Conservation (phyloP, 2,888 invertebrate species). For the Caenorhabditis afra region DNA sequence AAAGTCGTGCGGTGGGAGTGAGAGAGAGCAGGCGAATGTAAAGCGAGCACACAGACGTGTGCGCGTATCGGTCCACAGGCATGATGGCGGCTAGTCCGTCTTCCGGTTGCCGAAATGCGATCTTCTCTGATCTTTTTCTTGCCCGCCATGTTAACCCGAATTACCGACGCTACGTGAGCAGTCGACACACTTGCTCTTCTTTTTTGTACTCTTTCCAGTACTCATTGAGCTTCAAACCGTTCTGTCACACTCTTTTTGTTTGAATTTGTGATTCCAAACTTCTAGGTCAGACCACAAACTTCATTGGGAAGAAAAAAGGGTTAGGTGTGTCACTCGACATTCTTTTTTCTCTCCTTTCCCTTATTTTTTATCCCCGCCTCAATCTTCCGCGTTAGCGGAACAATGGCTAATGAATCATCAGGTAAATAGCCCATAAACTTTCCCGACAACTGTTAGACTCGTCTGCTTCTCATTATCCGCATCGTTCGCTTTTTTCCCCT, state of each 20-base stretch:
- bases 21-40: slow-evolving; percentile 26
- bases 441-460: slow-evolving; percentile 7
- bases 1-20: slow-evolving; percentile 11
- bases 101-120: slow-evolving; percentile 63
- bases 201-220: not conserved
- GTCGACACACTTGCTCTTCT: too few species aligned
- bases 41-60: slow-evolving; percentile 56
- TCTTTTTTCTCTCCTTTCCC: not conserved
- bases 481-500: not conserved
- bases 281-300: slow-evolving; percentile 32
- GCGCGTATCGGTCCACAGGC: slow-evolving; percentile 54
- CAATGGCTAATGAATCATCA: slow-evolving; percentile 46
- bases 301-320: slow-evolving; percentile 7
- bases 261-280: slow-evolving; percentile 31
- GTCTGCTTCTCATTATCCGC: slow-evolving; percentile 1
- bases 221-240: slow-evolving; percentile 48
- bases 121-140: slow-evolving; percentile 53
- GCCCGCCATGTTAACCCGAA: slow-evolving; percentile 54
- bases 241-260: slow-evolving; percentile 31
- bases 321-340: slow-evolving; percentile 1
- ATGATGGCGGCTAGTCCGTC: slow-evolving; percentile 56
- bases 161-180: slow-evolving; percentile 7
- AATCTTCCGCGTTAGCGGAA: slow-evolving; percentile 26
- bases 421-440: slow-evolving; percentile 20
- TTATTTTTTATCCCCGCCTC: slow-evolving; percentile 3